Evolutionary conservation across 2,113 vertebrate genomes (phyloP).

Genomic region (Psammodynastes pulverulentus): DNA sequence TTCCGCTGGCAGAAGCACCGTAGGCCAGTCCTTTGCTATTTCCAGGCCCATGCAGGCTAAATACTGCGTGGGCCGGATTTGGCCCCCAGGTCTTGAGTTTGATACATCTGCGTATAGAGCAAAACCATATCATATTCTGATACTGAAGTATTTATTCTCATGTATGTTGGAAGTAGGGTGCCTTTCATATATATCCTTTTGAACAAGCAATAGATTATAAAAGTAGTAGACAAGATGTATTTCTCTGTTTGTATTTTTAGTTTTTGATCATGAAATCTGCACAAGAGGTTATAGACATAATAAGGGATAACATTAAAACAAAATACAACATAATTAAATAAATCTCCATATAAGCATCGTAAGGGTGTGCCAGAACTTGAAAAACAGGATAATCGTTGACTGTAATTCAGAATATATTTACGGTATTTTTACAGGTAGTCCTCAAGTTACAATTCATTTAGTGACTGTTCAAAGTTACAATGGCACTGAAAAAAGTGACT

Average conservation of each 20-base stretch:
- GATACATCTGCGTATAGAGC: too few relatives aligned
- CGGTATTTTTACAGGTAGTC: background rate
- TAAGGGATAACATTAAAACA: background rate
- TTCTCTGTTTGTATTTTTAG: background rate
- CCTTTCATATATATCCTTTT: background rate
- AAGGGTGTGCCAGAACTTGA: background rate
- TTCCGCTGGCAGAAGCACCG: too few relatives aligned
- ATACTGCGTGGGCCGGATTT: too few relatives aligned
- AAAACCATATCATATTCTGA: background rate
- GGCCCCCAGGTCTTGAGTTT: too few relatives aligned
- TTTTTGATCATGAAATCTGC: background rate
- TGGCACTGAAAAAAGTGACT: background rate
- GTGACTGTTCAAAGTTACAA: background rate
- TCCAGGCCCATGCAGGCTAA: too few relatives aligned
- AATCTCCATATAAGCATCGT: background rate
- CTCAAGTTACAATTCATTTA: background rate
- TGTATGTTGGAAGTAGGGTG: background rate
- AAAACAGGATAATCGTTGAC: background rate
- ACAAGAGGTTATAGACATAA: background rate
- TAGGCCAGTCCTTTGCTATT: too few relatives aligned
- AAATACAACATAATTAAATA: background rate
- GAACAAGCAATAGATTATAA: background rate
- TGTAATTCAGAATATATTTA: background rate
- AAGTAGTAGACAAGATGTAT: background rate
- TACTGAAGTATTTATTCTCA: background rate